Percentiles rank a stretch among this genome's conserved stretches.
Conservation (phyloP, 37 sponge, comb jelly and placozoan genomes). For the Cliona cf. orientalis region DNA sequence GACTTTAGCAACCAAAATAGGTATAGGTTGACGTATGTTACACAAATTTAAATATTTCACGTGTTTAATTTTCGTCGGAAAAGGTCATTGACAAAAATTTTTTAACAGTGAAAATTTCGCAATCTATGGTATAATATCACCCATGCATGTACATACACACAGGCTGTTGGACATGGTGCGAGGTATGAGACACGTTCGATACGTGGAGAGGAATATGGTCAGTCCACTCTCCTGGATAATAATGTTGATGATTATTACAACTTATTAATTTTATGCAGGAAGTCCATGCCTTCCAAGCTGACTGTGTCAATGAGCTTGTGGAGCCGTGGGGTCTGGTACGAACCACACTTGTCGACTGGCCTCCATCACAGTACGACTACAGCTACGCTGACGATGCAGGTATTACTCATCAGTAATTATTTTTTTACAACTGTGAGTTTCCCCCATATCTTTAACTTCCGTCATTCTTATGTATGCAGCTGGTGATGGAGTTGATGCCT, state of each 20-base stretch:
- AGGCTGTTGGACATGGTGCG: slow-evolving; percentile 41
- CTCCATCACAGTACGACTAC: slow-evolving; percentile 1
- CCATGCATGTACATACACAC: not conserved
- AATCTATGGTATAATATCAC: not conserved
- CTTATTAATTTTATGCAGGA: too few relatives aligned
- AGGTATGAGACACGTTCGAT: slow-evolving; percentile 33
- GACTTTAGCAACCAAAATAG: too few relatives aligned
- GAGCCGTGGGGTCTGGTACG: slow-evolving; percentile 48
- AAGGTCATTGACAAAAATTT: too few relatives aligned
- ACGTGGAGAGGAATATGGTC: slow-evolving; percentile 53
- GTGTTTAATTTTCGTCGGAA: too few relatives aligned
- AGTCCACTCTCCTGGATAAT: not conserved
- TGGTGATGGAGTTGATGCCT: slow-evolving; percentile 61
- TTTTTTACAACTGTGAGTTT: not conserved
- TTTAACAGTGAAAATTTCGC: too few relatives aligned
- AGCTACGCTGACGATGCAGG: slow-evolving; percentile 18
- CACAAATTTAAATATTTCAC: too few relatives aligned
- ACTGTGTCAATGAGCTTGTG: slow-evolving; percentile 26
- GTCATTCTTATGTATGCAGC: slow-evolving; percentile 6
- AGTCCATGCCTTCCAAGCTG: slow-evolving; percentile 5
- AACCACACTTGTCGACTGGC: slow-evolving; percentile 8
- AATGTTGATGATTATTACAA: too few relatives aligned
- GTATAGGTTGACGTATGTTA: too few relatives aligned
- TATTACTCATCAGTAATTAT: not conserved
- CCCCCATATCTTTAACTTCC: not conserved